Percentiles rank a stretch among this genome's conserved stretches.
These are phyloP conservation scores for Caenorhabditis drosophilae DNA, from an alignment of 2,888 invertebrate genomes.

Conservation along the genomic window DNA sequence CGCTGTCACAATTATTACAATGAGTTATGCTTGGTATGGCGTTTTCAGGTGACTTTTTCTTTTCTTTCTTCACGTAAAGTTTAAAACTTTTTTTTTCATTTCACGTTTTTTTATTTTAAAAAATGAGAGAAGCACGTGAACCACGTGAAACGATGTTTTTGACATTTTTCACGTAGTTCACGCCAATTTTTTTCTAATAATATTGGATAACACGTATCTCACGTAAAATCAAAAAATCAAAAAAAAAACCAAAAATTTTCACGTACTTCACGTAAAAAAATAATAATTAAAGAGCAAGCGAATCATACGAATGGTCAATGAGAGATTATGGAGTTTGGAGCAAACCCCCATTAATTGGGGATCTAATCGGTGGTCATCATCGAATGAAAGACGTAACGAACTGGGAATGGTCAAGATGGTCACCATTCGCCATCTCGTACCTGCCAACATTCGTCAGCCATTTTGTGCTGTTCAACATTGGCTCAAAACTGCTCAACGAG, in stretches of 20 bases:
- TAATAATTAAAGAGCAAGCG: conserved; percentile 35
- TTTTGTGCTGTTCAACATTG: conserved; percentile 63
- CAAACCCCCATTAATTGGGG: conserved; percentile 35
- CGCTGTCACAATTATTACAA: conserved; percentile 43
- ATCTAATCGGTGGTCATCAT: conserved; percentile 23
- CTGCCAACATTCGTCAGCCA: conserved; percentile 59
- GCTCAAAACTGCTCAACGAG: conserved; percentile 45
- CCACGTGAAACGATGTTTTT: too few relatives aligned
- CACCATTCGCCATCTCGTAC: conserved; percentile 54
- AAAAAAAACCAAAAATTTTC: too few relatives aligned
- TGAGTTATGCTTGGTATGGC: conserved; percentile 56
- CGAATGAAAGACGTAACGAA: conserved; percentile 69
- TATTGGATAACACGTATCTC: too few relatives aligned
- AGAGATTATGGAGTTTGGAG: conserved; percentile 44
- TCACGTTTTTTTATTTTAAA: too few relatives aligned
- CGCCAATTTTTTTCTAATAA: too few relatives aligned
- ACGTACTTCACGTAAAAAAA: too few relatives aligned
- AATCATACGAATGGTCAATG: conserved; percentile 38
- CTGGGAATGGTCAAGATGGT: conserved; percentile 69
- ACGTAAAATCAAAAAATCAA: too few relatives aligned
- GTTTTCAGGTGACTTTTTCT: conserved; percentile 28
- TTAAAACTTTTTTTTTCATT: too few relatives aligned
- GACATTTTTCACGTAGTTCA: too few relatives aligned
- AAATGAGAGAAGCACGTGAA: too few relatives aligned
- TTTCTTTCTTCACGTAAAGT: not conserved